A percentile compares a stretch with the other conserved stretches of the same genome.
phyloP scores from a whole-genome alignment of 2,888 invertebrate genomes.

The Melinaea menophilus region DNA sequence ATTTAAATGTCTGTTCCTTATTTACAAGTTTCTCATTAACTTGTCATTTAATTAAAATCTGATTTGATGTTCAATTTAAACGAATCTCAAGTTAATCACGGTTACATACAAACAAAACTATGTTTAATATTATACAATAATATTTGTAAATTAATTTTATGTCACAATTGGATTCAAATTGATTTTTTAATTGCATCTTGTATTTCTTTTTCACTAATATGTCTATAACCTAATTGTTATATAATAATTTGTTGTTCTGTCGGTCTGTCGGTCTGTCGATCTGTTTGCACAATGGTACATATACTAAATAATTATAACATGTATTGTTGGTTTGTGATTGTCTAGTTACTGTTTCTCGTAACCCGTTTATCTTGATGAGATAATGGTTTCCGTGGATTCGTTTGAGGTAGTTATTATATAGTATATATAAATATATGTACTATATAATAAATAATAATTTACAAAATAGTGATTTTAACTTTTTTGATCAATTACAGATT shows the following conservation, averaged over 20 bases:
- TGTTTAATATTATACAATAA: no score
- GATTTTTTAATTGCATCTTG: conserved; percentile 4
- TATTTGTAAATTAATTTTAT: neutral
- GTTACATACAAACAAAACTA: no score
- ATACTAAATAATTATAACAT: conserved; percentile 37
- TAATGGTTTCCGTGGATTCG: conserved; percentile 25
- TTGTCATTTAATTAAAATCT: conserved; percentile 1
- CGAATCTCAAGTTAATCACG: no score
- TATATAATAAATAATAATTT: no score
- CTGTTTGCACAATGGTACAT: conserved; percentile 36
- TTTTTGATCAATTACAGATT: no score
- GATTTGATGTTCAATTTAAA: no score
- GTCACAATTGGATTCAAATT: conserved; percentile 1
- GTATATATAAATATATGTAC: no score
- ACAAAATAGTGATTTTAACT: no score
- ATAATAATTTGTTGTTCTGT: conserved; percentile 27
- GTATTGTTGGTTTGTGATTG: conserved; percentile 35
- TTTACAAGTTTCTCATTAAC: conserved; percentile 11
- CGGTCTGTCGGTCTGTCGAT: conserved; percentile 21
- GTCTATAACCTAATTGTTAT: conserved; percentile 15
- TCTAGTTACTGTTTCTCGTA: conserved; percentile 35
- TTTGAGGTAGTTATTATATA: conserved; percentile 4
- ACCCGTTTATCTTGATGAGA: conserved; percentile 29
- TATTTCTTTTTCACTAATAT: neutral
- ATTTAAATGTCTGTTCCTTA: conserved; percentile 14